phyloP scores from a whole-genome alignment of 1,140 invertebrate species.

The Marisa cornuarietis region DNA sequence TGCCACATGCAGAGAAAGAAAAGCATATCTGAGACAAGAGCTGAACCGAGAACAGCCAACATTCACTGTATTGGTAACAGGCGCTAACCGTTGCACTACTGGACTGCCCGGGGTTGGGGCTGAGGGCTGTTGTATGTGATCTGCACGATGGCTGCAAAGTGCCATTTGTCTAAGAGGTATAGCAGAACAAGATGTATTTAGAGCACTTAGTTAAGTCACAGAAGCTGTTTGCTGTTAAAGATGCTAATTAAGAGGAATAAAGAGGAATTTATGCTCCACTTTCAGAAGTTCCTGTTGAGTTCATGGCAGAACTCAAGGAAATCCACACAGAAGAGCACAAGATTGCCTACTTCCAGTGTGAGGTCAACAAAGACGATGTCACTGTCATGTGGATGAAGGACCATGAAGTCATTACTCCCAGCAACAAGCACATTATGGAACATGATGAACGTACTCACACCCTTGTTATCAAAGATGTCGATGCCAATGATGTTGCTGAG shows the following conservation, averaged over 20 bases:
- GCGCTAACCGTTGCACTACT: no score
- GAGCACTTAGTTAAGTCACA: neutral
- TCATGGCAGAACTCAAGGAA: constrained; percentile 51
- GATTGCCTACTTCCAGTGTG: constrained; percentile 51
- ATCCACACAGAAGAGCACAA: constrained; percentile 55
- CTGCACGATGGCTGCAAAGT: no score
- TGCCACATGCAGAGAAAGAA: no score
- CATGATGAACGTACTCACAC: constrained; percentile 52
- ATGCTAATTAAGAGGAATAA: neutral
- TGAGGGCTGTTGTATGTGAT: no score
- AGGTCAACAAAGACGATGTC: constrained; percentile 58
- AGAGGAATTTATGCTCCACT: neutral
- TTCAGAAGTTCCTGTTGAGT: constrained; percentile 57
- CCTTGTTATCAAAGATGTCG: constrained; percentile 56
- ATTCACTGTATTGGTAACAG: no score
- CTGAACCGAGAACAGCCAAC: no score
- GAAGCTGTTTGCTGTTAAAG: constrained; percentile 3
- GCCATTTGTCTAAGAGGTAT: no score
- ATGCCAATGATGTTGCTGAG: constrained; percentile 52
- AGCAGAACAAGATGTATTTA: no score
- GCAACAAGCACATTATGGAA: constrained; percentile 51
- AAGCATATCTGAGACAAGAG: no score
- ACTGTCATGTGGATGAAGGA: constrained; percentile 60
- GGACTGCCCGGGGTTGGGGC: no score
- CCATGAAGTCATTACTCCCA: constrained; percentile 45